Conservation (phyloP, 1,140 invertebrate genomes). For the Pollicipes pollicipes region DNA sequence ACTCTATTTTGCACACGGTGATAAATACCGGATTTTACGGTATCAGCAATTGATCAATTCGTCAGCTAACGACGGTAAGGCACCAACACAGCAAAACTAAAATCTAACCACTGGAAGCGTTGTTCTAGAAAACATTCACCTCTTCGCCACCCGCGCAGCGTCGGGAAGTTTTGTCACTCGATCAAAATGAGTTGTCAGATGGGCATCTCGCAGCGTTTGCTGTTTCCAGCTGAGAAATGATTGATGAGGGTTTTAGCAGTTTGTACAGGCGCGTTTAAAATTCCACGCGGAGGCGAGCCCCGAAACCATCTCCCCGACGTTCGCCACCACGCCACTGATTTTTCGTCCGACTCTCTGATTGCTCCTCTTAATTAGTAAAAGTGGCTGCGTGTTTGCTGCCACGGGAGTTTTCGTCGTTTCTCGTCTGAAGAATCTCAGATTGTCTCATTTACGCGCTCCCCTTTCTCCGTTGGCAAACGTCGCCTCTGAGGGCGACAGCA, state of each 20-base stretch:
- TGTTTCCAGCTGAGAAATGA: background rate
- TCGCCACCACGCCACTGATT: background rate
- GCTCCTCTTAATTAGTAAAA: background rate
- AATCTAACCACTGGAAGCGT: too few species aligned
- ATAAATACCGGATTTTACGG: too few species aligned
- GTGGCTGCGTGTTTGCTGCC: slow-evolving; percentile 1
- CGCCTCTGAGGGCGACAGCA: too few species aligned
- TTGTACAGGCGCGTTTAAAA: background rate
- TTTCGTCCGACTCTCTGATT: background rate
- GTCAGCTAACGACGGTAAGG: too few species aligned
- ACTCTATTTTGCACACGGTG: too few species aligned
- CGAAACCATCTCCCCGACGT: too few species aligned
- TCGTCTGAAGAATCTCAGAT: slow-evolving; percentile 1
- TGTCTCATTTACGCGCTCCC: background rate
- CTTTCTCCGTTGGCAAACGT: background rate
- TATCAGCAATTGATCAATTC: too few species aligned
- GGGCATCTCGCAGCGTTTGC: background rate
- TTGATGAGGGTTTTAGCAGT: background rate
- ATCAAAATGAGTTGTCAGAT: background rate
- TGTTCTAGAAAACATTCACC: too few species aligned
- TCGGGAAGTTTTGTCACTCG: background rate
- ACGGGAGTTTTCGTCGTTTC: background rate
- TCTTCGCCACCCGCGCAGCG: background rate
- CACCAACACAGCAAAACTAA: too few species aligned
- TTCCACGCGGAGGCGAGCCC: too few species aligned